Conservation (phyloP, 1,140 invertebrate genomes). For the Drosophila lini region DNA sequence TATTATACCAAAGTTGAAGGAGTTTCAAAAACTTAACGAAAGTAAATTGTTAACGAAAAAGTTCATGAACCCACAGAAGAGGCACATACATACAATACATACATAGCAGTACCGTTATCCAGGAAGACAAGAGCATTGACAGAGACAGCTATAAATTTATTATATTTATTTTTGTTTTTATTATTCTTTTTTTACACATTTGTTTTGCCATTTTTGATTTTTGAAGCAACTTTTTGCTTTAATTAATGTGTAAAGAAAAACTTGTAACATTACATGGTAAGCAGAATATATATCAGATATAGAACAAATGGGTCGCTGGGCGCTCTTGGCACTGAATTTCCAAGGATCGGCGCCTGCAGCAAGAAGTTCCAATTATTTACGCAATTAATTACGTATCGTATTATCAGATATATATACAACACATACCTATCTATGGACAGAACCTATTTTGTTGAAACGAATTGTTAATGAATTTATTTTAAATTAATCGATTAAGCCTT, state of each 20-base stretch:
- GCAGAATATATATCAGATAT: constrained; percentile 40
- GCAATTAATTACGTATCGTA: constrained; percentile 44
- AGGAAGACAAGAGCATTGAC: constrained; percentile 6
- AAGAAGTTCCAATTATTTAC: constrained; percentile 53
- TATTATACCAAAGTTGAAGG: constrained; percentile 68
- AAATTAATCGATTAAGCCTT: constrained; percentile 66
- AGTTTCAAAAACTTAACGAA: constrained; percentile 58
- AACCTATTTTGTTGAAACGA: constrained; percentile 70
- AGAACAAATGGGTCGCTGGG: constrained; percentile 22
- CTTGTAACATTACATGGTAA: constrained; percentile 33
- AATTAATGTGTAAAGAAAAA: constrained; percentile 33
- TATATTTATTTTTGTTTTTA: constrained; percentile 20
- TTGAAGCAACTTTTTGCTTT: constrained; percentile 6
- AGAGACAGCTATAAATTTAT: constrained; percentile 12
- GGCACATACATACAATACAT: constrained; percentile 36
- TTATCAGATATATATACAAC: constrained; percentile 28
- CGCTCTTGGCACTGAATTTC: constrained; percentile 26
- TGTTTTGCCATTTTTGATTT: background rate
- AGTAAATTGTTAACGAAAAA: constrained; percentile 29
- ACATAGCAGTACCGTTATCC: constrained; percentile 19
- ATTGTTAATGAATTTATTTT: constrained; percentile 82
- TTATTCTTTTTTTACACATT: background rate
- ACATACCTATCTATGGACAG: constrained; percentile 22
- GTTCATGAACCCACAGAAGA: constrained; percentile 47
- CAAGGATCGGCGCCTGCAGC: constrained; percentile 25